Evolutionary conservation across 2,113 vertebrate genomes (phyloP).

Genomic region (Corynorhinus townsendii): DNA sequence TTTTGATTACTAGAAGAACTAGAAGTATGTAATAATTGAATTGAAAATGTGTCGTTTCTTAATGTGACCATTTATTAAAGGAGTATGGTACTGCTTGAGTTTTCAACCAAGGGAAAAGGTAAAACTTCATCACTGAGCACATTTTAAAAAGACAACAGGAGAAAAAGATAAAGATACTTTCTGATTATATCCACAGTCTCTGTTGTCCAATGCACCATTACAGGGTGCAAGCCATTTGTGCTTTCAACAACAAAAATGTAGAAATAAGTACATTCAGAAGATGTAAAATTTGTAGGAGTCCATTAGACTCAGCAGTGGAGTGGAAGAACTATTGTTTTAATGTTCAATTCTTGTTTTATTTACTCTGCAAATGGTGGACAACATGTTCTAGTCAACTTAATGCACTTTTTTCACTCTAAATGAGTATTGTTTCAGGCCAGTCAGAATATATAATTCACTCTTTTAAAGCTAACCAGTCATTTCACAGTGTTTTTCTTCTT

Average conservation of each 20-base stretch:
- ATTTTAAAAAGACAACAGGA: neutral
- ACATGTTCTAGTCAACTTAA: neutral
- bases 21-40: neutral
- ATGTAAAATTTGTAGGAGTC: neutral
- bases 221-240: neutral
- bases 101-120: neutral
- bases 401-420: neutral
- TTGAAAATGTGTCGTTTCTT: neutral
- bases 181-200: neutral
- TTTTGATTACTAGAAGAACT: neutral
- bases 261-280: neutral
- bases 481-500: neutral
- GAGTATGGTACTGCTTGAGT: neutral
- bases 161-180: neutral
- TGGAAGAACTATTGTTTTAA: neutral
- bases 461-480: neutral
- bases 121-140: neutral
- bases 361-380: neutral
- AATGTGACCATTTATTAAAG: neutral
- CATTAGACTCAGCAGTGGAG: neutral
- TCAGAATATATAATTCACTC: neutral
- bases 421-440: neutral
- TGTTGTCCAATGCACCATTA: neutral
- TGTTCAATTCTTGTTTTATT: neutral
- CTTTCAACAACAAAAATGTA: slow-evolving; percentile 10